Conservation (phyloP, 2,888 invertebrate species). For the Melitaea athalia region DNA sequence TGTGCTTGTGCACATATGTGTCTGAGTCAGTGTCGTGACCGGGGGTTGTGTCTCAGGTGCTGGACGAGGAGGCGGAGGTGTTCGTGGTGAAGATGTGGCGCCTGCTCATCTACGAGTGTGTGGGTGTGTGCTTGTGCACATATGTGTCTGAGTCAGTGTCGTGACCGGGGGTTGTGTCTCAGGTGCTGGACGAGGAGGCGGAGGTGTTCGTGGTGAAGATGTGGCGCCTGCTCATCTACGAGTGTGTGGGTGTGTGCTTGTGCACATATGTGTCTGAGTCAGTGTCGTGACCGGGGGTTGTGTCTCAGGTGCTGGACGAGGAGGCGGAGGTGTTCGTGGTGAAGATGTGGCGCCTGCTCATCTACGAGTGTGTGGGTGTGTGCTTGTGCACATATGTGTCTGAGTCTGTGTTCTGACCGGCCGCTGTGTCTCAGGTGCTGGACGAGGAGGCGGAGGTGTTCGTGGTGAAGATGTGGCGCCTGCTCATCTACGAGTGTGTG, state of each 20-base stretch:
- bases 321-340: conserved; percentile 99
- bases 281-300: not conserved
- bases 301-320: conserved; percentile 90
- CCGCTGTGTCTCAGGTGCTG: conserved; percentile 76
- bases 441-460: conserved; percentile 99
- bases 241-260: no score
- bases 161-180: not conserved
- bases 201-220: conserved; percentile 99
- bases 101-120: conserved; percentile 98
- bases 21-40: no score
- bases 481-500: conserved; percentile 99
- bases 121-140: no score
- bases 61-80: conserved; percentile 99
- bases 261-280: no score
- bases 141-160: no score
- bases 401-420: no score
- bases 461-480: conserved; percentile 99
- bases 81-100: conserved; percentile 99
- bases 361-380: no score
- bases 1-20: no score
- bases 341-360: conserved; percentile 99
- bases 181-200: conserved; percentile 97
- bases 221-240: conserved; percentile 99
- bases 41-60: conserved; percentile 61
- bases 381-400: no score